Percentiles rank a stretch among this genome's conserved stretches.
Evolutionary conservation across 2,888 invertebrate species (phyloP).

Genomic region (Rhagonycha fulva): DNA sequence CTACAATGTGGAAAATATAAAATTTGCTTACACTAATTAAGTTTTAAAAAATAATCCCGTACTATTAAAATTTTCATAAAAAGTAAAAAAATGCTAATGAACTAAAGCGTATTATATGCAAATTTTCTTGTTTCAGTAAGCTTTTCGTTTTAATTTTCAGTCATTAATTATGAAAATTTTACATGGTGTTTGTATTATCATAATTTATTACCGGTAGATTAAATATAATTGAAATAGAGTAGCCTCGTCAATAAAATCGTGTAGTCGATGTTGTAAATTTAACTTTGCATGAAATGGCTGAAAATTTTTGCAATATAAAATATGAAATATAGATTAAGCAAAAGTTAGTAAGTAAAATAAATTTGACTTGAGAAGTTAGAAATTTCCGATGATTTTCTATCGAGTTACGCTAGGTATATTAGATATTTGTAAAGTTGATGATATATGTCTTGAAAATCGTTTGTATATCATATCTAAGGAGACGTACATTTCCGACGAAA

Average conservation of each 20-base stretch:
- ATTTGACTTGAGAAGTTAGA: background rate
- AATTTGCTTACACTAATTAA: background rate
- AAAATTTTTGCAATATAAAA: background rate
- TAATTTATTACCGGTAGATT: background rate
- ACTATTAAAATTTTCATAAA: background rate
- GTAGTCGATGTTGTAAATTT: background rate
- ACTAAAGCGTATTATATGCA: background rate
- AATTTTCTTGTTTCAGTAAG: background rate
- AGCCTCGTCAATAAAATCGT: background rate
- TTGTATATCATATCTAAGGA: constrained; percentile 36
- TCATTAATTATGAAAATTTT: background rate
- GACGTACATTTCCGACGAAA: constrained; percentile 40
- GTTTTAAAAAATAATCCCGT: background rate
- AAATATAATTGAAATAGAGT: background rate
- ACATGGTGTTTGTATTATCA: background rate
- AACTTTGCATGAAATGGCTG: background rate
- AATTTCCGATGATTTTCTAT: constrained; percentile 1
- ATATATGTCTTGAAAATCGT: constrained; percentile 32
- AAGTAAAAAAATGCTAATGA: background rate
- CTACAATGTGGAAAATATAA: background rate
- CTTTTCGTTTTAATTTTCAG: background rate
- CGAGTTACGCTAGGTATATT: constrained; percentile 7
- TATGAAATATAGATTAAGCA: background rate
- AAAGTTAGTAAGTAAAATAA: background rate
- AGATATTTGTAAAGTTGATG: constrained; percentile 28